Base-by-base conservation (phyloP, 1,140 invertebrate species). In the Achatina immaculata region DNA sequence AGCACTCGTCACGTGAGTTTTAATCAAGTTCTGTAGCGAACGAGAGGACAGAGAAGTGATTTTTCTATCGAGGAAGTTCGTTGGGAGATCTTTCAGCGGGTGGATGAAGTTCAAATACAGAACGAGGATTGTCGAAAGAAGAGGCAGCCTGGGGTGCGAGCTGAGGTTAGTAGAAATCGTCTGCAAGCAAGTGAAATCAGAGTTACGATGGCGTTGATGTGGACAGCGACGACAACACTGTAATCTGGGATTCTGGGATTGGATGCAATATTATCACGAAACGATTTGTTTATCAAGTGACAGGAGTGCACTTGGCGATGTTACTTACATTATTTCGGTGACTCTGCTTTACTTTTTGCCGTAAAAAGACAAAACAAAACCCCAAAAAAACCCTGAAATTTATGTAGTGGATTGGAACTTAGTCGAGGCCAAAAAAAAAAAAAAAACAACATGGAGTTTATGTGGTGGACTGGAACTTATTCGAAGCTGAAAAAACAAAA, bases 21-120 rank as follows among this genome's bases (percentile, higher is more conserved):
- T 73, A 73, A 73, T 73, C 71, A 73, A 73, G 71, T 73, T 73
- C 71, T 73, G 71, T 73, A 73, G 71, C 71, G 28, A 34, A 73
- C 40, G 43, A 73, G 71, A 45, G 71, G 71, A 73, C 71, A 45
- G 71, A 24, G 16, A 36, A 45, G 71, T 28, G 68, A 43, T 40
- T 45, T 43, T 73, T 51, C 71, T 73, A 73, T 73, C 43, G 34
- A 62, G 43, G 71, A 73, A 34, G 68, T 66, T 66, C 65, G 28
- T 7, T 66, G 2, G 65, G 34, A 73, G 71, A 73, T 73, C 71
- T 73, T 40, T 73, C 71, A 40, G 14, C 71, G 71, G 71, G 71
- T 43, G 71, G 38, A 6, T 73, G 28, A 48, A 45, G 43, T 62
- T 62, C 58, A 62, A 62, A 62, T 36, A 73, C 38, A 73, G 71